Evolutionary conservation across 2,888 invertebrate genomes (phyloP).

Genomic region (Andrena bucephala): DNA sequence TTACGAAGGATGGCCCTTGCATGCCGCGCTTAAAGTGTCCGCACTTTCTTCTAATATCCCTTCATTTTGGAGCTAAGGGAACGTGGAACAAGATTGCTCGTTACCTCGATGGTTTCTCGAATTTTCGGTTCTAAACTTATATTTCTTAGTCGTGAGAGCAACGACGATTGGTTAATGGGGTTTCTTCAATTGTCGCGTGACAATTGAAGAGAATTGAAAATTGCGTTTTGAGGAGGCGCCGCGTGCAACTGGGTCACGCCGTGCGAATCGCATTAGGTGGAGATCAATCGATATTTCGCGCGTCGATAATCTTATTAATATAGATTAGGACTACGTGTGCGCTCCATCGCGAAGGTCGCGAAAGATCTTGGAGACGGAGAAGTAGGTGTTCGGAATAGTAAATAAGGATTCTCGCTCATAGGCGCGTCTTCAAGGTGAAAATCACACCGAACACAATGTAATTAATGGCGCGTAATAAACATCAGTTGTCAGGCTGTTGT

Average conservation of each 20-base stretch:
- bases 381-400: conserved; percentile 12
- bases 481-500: conserved; percentile 21
- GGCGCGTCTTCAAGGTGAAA: conserved; percentile 22
- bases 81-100: background rate
- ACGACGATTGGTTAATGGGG: background rate
- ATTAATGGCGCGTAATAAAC: conserved; percentile 39
- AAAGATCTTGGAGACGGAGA: background rate
- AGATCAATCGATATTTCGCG: conserved; percentile 13
- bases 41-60: no score
- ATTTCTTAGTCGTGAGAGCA: background rate
- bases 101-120: background rate
- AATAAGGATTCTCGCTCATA: conserved; percentile 12
- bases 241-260: conserved; percentile 20
- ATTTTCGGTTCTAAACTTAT: background rate
- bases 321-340: background rate
- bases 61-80: no score
- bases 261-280: conserved; percentile 19
- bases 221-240: conserved; percentile 7
- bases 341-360: conserved; percentile 1
- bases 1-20: conserved; percentile 16
- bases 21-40: background rate
- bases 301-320: conserved; percentile 3
- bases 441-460: conserved; percentile 3
- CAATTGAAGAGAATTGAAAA: conserved; percentile 45
- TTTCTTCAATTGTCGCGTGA: conserved; percentile 3